Conservation (phyloP, 1,140 invertebrate genomes). For the Plectus sambesii region DNA sequence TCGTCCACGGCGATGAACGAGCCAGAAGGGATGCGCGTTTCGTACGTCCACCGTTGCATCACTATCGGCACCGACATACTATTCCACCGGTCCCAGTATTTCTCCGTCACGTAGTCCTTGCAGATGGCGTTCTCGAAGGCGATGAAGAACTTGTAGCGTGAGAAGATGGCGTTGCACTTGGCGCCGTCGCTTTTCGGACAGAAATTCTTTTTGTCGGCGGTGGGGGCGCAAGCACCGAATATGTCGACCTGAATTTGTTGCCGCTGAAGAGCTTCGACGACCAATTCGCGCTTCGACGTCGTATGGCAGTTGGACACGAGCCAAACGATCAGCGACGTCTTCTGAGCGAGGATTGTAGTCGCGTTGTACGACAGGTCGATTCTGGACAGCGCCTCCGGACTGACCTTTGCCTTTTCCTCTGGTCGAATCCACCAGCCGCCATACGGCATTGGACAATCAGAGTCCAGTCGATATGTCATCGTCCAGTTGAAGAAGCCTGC, state of each 20-base stretch:
- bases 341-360: too few relatives aligned
- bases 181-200: conserved; percentile 14
- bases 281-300: conserved; percentile 23
- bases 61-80: conserved; percentile 18
- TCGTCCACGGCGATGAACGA: conserved; percentile 27
- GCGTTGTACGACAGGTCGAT: too few relatives aligned
- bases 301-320: conserved; percentile 24
- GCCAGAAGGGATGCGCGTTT: conserved; percentile 14
- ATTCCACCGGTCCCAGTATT: conserved; percentile 17
- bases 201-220: conserved; percentile 1
- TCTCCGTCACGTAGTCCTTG: conserved; percentile 26
- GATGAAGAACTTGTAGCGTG: conserved; percentile 25
- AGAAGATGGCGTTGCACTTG: background rate
- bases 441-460: conserved; percentile 44
- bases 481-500: conserved; percentile 54
- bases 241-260: conserved; percentile 20
- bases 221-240: conserved; percentile 17
- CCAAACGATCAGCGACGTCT: conserved; percentile 13
- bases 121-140: conserved; percentile 26
- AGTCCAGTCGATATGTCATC: conserved; percentile 52
- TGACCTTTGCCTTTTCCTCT: too few relatives aligned
- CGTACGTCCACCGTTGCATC: conserved; percentile 19
- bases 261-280: conserved; percentile 24
- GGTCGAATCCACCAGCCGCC: conserved; percentile 26
- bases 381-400: too few relatives aligned